Evolutionary conservation across 2,888 invertebrate genomes (phyloP), one percentile per base, ranked within the genome.

Genomic region (Boloria selene): DNA sequence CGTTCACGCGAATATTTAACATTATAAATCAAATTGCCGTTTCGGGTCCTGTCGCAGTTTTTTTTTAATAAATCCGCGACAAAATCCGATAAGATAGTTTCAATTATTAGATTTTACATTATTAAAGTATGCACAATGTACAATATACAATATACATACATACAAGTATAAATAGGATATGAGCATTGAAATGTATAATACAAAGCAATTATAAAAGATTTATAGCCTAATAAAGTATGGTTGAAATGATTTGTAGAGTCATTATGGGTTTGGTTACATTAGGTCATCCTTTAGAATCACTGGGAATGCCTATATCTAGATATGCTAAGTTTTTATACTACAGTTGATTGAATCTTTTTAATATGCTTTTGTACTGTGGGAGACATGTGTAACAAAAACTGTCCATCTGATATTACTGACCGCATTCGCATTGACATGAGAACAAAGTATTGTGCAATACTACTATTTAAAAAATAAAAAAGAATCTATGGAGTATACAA

Each of bases 211-310:
- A 22, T 45, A 56, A 56, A 45, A 45, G 22, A 10, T 45, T 45
- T 56, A 56, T 56, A 45, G 45, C 56, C 56, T 56, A 59, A 53
- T 56, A 50, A 14, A 44, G 59, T 47, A 10, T 38, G 38, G 61
- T 55, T 26, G 50, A 55, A 18, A 22, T 68, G 44, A 53, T 51
- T 55, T 31, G 67, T 64, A 52, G 66, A 66, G 66, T 70, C 64
- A 66, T 52, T 2, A 49, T 68, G 68, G 70, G 70, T 66, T 66
- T n/a, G 70, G 70, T 64, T 59, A 54, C 59, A 68, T 70, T 65
- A 64, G 70, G 61, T 70, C 70, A 70, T 67, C 55, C 64, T 56
- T 64, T 64, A 49, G 49, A 51, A 31, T 54, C 42, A 38, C 44
- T 50, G 62, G 59, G 49, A 50, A 47, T 64, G 31, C 7, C 31